Percentiles rank a stretch among this genome's conserved stretches.
phyloP scores from a whole-genome alignment of 2,888 invertebrate genomes.

The Athalia circularis region DNA sequence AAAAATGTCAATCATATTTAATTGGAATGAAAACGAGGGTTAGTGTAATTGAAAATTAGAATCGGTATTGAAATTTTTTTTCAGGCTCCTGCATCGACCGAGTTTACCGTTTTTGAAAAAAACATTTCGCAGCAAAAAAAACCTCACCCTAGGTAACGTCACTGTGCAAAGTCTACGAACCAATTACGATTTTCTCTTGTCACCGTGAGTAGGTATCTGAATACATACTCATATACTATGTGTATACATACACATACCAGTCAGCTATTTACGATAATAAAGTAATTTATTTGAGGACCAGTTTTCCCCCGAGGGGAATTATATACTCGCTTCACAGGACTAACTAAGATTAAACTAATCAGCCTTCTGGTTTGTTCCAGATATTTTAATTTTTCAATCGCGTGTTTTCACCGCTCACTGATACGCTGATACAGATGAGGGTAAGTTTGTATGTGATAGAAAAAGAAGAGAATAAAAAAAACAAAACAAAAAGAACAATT shows the following conservation, averaged over 20 bases:
- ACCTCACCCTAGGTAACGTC: not conserved
- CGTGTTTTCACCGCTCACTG: not conserved
- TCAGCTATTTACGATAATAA: conserved; percentile 41
- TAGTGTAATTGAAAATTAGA: too few species aligned
- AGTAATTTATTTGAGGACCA: conserved; percentile 42
- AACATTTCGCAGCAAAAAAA: not conserved
- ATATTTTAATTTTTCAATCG: conserved; percentile 23
- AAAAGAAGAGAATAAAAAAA: conserved; percentile 1
- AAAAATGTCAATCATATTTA: too few species aligned
- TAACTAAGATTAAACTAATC: conserved; percentile 48
- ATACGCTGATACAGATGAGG: too few species aligned
- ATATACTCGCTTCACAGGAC: conserved; percentile 24
- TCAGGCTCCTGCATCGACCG: not conserved
- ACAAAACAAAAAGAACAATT: not conserved
- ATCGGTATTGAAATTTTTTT: too few species aligned
- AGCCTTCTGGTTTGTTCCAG: conserved; percentile 41
- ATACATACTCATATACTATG: too few species aligned
- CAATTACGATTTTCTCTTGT: conserved; percentile 33
- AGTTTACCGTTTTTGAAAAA: conserved; percentile 1
- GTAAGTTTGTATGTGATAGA: not conserved
- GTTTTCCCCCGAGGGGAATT: not conserved
- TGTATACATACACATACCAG: not conserved
- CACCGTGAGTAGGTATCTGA: not conserved
- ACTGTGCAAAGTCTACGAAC: conserved; percentile 8
- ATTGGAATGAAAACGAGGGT: too few species aligned